Conservation (phyloP, 2,888 invertebrate species). For the Dicyrtomina minuta region DNA sequence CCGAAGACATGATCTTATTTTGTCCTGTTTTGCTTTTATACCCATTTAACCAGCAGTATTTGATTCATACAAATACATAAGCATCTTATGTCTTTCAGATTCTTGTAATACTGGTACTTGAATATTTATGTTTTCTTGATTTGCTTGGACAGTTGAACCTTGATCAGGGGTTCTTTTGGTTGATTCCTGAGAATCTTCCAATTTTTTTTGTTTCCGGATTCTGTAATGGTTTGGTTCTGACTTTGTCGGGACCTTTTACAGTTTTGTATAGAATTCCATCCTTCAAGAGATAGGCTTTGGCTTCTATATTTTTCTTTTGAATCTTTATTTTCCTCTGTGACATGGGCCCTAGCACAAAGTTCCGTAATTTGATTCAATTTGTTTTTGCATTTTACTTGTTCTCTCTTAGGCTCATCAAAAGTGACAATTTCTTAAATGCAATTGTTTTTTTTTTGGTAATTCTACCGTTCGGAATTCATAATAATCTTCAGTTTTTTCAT, state of each 20-base stretch:
- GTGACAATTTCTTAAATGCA: conserved; percentile 1
- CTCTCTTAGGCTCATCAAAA: background rate
- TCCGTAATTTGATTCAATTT: background rate
- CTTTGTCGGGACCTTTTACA: too few species aligned
- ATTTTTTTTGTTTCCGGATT: too few species aligned
- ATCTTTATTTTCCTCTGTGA: background rate
- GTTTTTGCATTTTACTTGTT: background rate
- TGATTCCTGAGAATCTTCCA: too few species aligned
- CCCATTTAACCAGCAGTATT: conserved; percentile 43
- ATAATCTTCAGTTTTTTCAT: background rate
- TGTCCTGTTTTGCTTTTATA: conserved; percentile 35
- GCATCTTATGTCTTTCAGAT: conserved; percentile 23
- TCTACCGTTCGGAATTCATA: conserved; percentile 3
- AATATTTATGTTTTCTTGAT: too few species aligned
- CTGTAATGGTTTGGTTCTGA: too few species aligned
- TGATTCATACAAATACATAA: conserved; percentile 41
- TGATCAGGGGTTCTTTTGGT: too few species aligned
- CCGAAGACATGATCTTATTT: conserved; percentile 38
- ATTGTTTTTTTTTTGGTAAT: background rate
- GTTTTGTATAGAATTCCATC: too few species aligned
- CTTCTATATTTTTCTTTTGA: background rate
- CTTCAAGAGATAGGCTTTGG: conserved; percentile 5
- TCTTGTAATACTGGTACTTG: too few species aligned
- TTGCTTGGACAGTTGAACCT: too few species aligned
- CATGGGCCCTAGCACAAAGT: background rate